Evolutionary conservation across 2,797 vertebrate species (phyloP).

Genomic region (Limosa lapponica): DNA sequence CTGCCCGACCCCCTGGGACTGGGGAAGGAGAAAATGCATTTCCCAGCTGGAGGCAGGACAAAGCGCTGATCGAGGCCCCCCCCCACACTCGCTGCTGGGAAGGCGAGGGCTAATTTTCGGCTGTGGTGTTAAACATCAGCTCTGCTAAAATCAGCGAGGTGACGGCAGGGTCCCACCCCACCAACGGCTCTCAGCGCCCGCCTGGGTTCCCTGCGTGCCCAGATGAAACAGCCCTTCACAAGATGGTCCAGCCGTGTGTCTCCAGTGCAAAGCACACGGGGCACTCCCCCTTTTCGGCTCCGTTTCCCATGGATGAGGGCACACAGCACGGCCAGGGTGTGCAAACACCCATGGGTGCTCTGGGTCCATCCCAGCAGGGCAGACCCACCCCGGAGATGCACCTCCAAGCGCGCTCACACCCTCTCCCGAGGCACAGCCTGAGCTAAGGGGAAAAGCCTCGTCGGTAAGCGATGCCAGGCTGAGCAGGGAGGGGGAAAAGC

Average conservation of each 20-base stretch:
- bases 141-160: neutral
- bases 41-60: neutral
- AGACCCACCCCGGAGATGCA: neutral
- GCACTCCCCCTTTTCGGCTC: neutral
- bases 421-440: neutral
- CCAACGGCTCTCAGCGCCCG: neutral
- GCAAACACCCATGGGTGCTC: rapidly evolving
- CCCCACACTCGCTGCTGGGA: neutral
- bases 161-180: neutral
- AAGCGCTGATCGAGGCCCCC: neutral
- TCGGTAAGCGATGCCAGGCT: neutral
- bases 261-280: neutral
- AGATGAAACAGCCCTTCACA: neutral
- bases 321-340: neutral
- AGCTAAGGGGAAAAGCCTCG: neutral
- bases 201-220: neutral
- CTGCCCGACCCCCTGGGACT: rapidly evolving
- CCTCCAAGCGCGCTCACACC: rapidly evolving
- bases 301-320: neutral
- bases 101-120: neutral
- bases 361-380: neutral
- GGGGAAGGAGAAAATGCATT: neutral
- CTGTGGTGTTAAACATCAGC: neutral
- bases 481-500: neutral
- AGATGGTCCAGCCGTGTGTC: neutral